phyloP scores from a whole-genome alignment of 2,888 invertebrate genomes.

The Phalangium opilio region DNA sequence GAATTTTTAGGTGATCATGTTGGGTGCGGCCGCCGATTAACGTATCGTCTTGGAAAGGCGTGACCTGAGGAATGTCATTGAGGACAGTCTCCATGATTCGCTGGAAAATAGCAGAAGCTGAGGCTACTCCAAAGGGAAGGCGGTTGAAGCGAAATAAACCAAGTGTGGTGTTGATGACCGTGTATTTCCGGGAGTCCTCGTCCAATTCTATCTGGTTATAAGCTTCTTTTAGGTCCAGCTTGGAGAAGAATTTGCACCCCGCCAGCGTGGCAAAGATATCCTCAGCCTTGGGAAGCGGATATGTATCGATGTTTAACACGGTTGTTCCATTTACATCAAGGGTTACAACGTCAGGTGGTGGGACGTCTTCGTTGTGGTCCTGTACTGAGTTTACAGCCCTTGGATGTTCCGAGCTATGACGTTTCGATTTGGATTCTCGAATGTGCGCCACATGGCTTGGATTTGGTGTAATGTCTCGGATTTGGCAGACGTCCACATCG shows the following conservation, averaged over 20 bases:
- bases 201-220: neutral
- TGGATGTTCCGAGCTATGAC: too few relatives aligned
- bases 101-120: conserved; percentile 8
- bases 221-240: neutral
- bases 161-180: conserved; percentile 2
- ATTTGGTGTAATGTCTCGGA: too few relatives aligned
- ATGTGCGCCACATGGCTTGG: too few relatives aligned
- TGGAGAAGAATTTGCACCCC: conserved; percentile 3
- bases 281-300: conserved; percentile 12
- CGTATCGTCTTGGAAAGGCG: neutral
- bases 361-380: too few relatives aligned
- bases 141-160: conserved; percentile 1
- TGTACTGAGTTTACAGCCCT: too few relatives aligned
- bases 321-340: too few relatives aligned
- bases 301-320: too few relatives aligned
- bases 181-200: neutral
- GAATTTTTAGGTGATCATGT: neutral
- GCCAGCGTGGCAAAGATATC: conserved; percentile 11
- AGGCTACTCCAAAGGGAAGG: conserved; percentile 2
- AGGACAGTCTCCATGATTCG: conserved; percentile 2
- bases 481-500: too few relatives aligned
- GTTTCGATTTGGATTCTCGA: too few relatives aligned
- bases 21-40: too few relatives aligned
- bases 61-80: neutral
- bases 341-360: too few relatives aligned